Evolutionary conservation across 2,888 invertebrate genomes (phyloP), one percentile per base, ranked within the genome.

Genomic region (Buathra laborator): DNA sequence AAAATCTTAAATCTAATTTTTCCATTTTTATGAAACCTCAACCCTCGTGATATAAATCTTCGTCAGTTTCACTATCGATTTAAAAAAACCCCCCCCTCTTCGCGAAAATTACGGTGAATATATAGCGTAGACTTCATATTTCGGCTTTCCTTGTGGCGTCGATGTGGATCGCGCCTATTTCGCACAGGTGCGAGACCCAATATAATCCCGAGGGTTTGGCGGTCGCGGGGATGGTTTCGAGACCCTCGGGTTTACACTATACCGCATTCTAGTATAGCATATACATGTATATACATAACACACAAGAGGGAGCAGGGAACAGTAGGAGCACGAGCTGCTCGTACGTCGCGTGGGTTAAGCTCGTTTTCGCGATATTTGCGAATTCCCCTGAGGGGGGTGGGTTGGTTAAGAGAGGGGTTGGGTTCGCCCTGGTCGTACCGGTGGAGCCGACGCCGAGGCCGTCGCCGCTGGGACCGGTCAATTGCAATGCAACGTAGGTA

Each of bases 361-460:
- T 84, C 84, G 90, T 92, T 91, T 88, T 89, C 86, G 88, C 87
- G 89, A 91, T 92, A 91, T 92, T 92, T 91, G 92, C 90, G 88
- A 91, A 92, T 92, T 91, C 81, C 81, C 84, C 86, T 75, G 85
- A 81, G 87, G 81, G 53, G 67, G 68, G 68, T 74, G 72, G 32
- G 68, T 56, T 56, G 80, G 80, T 80, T 72, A 64, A 82, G 68
- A 24, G 68, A 53, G 77, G 70, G 46, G 24, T 64, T 29, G 72
- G 83, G 86, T 76, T 68, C 77, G 66, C 24, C 81, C 56, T 62
- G 75, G 81, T 75, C 62, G 70, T 85, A 79, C 81, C 77, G 78
- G 44, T 14, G 78, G 78, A 79, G 72, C 77, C 81, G 72, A 81
- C 72, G 81, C 78, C 81, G 84, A 81, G 81, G 74, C 77, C 78